Conservation (phyloP, 2,113 vertebrate species). For the Eptesicus fuscus region DNA sequence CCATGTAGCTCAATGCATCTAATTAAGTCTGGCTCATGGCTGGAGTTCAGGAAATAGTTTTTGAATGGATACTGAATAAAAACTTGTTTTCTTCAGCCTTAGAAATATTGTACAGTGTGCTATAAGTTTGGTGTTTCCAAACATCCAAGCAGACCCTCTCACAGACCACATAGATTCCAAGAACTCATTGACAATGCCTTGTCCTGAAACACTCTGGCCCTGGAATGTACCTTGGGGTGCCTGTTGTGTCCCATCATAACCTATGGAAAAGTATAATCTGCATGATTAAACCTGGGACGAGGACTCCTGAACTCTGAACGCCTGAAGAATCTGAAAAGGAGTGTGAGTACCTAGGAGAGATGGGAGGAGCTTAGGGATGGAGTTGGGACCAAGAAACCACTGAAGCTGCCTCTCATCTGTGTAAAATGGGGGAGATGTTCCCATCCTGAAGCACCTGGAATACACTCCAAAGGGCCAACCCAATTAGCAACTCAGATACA, state of each 20-base stretch:
- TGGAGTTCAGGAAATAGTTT: background rate
- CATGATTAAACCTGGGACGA: background rate
- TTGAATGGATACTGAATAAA: background rate
- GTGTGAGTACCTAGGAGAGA: background rate
- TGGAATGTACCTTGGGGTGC: background rate
- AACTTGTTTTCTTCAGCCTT: background rate
- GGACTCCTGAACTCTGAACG: background rate
- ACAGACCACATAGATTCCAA: background rate
- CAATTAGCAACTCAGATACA: background rate
- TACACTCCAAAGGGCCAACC: background rate
- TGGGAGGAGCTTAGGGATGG: background rate
- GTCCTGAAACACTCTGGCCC: background rate
- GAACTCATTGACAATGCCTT: background rate
- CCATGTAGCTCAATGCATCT: background rate
- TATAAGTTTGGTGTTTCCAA: background rate
- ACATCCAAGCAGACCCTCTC: background rate
- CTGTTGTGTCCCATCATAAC: background rate
- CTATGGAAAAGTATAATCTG: background rate
- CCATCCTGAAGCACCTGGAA: background rate
- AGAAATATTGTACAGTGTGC: background rate
- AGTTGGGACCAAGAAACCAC: background rate
- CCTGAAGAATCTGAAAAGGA: background rate
- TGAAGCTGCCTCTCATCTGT: background rate
- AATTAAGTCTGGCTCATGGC: background rate
- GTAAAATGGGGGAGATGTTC: background rate